Evolutionary conservation across 23 tunicate genomes (phyloP), one percentile per base, ranked within the genome.

Genomic region (Trididemnum clinides): DNA sequence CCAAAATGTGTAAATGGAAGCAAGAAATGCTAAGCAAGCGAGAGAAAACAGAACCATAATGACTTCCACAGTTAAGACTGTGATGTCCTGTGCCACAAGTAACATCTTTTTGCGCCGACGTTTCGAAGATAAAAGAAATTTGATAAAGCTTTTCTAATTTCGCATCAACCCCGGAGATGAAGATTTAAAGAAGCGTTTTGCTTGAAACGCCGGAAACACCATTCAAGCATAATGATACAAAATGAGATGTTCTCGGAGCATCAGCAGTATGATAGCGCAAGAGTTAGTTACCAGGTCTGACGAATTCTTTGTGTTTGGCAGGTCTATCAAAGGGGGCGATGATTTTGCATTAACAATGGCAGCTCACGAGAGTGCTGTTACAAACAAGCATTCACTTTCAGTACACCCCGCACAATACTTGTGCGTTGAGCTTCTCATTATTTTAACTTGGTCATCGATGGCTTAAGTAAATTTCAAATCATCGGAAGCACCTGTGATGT

Each of bases 381-480:
- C 28, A 71, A 71, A 71, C 27, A 71, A 15, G 39, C 77, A 33
- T 31, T 31, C 21, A 31, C 19, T 6, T 25, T 20, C 10, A 32
- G 77, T 71, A 71, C n/a, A n/a, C n/a, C 77, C 77, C 77, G 4
- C 39, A 44, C 77, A 71, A 26, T 71, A 28, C 29, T 71, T 71
- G 39, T 28, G 19, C 39, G 29, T n/a, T n/a, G n/a, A n/a, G n/a
- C n/a, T n/a, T n/a, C n/a, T n/a, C n/a, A n/a, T n/a, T n/a, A n/a
- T n/a, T 71, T 71, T 6, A 63, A 63, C 27, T 22, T 25, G 27
- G 71, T 44, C 71, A 63, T 63, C 28, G n/a, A 22, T 63, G 77
- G 29, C 77, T 44, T 25, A 71, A 71, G 77, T 33, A 71, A 71
- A 71, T 44, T 71, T 71, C 77, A 44, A 32, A 71, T 71, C 77